Conservation (phyloP, 2,888 invertebrate genomes). For the Lycia hirtaria region DNA sequence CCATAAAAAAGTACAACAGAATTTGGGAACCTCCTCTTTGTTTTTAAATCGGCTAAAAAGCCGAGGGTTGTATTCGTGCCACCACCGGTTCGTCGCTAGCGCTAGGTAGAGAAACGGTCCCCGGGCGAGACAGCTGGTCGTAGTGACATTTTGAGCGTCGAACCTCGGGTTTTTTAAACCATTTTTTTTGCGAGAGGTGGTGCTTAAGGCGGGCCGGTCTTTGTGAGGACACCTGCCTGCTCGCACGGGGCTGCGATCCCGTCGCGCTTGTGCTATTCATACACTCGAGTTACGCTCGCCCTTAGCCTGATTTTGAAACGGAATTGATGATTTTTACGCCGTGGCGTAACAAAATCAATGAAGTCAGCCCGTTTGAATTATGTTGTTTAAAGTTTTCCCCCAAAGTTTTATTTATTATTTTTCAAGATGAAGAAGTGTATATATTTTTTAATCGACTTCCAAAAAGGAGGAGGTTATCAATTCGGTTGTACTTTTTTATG, state of each 20-base stretch:
- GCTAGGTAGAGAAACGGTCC: conserved; percentile 51
- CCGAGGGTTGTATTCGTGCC: conserved; percentile 36
- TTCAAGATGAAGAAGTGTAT: no score
- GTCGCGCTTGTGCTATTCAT: conserved; percentile 58
- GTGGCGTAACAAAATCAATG: conserved; percentile 30
- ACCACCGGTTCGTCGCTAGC: conserved; percentile 29
- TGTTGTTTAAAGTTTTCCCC: no score
- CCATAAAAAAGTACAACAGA: no score
- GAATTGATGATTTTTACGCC: conserved; percentile 34
- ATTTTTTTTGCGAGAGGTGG: conserved; percentile 65
- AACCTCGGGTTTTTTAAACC: conserved; percentile 55
- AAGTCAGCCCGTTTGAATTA: conserved; percentile 18
- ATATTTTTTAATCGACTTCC: no score
- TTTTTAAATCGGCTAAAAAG: conserved; percentile 37
- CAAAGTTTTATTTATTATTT: no score
- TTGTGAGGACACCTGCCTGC: conserved; percentile 77
- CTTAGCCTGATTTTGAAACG: conserved; percentile 53
- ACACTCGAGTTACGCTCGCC: conserved; percentile 43
- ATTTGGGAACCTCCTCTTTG: no score
- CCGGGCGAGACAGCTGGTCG: conserved; percentile 78
- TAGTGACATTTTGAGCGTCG: conserved; percentile 71
- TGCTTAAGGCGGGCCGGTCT: conserved; percentile 58
- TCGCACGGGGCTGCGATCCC: conserved; percentile 50
- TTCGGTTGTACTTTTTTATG: no score
- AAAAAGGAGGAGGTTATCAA: no score